Base-by-base conservation (phyloP, 2,113 vertebrate genomes). In the Pelobates fuscus region DNA sequence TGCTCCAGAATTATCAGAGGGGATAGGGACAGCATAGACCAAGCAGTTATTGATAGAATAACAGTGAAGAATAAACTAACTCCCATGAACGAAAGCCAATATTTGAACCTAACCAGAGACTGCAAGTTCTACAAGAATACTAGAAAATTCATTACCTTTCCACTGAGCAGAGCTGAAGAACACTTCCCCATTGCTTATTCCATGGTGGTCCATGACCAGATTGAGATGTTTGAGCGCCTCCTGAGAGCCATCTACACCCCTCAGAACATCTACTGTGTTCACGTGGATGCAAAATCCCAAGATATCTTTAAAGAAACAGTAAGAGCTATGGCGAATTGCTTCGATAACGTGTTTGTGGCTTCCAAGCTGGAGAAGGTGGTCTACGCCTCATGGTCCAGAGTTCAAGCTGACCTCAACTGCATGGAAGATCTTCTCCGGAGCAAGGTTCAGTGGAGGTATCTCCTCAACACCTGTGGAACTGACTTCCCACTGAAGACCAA, bases 401-500 rank as follows among this genome's bases (percentile, higher is more conserved):
- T 92, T 4, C 89, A 92, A 78, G 91, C 89, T 2, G 91, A 93
- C 66, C 72, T 92, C 55, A 91, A 93, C 81, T 92, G 91, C 65
- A 92, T 92, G 88, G 62, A 85, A 25, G 88, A 90, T 44, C 81
- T 93, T 29, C 67, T 89, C 63, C 76, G 80, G 8, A 86, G 82
- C 2, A 21, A 55, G 0, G 59, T 91, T n/a, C 72, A 78, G 14
- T 93, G 91, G 90, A 89, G 25, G 44, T 93, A 93, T 78, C 67
- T 93, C 54, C 80, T 93, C 0, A 93, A 91, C 81, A 90, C 89
- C 0, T 92, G 89, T 2, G 90, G 91, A 26, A 68, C 84, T 1
- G 91, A 93, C 71, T 91, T 93, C 62, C 91, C 91, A 26, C 84
- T 93, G 15, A 93, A 92, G 84, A 92, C 88, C 46, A 92, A 93